Evolutionary conservation across 2,113 vertebrate species (phyloP).

Genomic region (Silurus glanis): DNA sequence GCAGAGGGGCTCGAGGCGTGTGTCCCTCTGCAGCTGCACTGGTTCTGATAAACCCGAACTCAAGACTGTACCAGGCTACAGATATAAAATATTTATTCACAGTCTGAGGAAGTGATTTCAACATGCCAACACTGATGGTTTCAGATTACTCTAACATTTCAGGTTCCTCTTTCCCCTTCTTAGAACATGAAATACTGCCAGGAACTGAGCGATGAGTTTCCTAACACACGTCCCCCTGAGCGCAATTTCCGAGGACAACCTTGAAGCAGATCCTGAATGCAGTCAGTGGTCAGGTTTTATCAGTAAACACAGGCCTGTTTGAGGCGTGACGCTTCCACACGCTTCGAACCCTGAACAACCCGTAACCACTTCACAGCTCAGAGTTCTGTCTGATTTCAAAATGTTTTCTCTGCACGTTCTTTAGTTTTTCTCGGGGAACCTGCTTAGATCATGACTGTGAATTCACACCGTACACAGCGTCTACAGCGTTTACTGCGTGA

Average conservation of each 20-base stretch:
- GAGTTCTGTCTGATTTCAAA: background rate
- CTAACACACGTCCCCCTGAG: conserved; percentile 20
- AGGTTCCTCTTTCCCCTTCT: conserved; percentile 8
- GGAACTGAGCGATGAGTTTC: background rate
- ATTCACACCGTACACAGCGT: background rate
- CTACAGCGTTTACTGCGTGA: background rate
- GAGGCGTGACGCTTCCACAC: background rate
- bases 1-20: conserved; percentile 11
- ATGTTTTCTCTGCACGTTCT: background rate
- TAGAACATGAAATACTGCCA: background rate
- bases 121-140: background rate
- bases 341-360: background rate
- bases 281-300: background rate
- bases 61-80: background rate
- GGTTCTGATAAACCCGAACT: background rate
- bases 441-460: background rate
- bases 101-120: conserved; percentile 6
- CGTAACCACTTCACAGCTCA: background rate
- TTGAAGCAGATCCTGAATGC: background rate
- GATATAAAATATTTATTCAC: background rate
- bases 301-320: background rate
- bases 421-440: background rate
- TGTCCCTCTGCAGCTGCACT: background rate
- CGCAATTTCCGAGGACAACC: background rate
- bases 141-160: background rate